Evolutionary conservation across 2,888 invertebrate species (phyloP).

Genomic region (Limnephilus auricula): DNA sequence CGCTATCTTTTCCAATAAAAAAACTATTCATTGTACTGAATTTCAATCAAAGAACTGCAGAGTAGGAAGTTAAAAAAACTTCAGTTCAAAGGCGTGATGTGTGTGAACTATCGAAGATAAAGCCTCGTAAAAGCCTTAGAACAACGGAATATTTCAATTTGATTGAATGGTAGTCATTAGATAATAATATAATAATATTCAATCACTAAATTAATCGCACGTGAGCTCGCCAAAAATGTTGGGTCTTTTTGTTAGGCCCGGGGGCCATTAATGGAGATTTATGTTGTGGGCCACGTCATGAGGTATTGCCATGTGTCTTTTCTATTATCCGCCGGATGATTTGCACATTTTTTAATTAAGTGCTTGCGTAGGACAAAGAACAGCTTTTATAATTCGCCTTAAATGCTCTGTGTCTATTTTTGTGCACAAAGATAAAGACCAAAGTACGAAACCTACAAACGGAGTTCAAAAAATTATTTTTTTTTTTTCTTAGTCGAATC

Average conservation of each 20-base stretch:
- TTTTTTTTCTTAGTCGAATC: neutral
- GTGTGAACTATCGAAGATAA: constrained; percentile 53
- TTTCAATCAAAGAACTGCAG: constrained; percentile 26
- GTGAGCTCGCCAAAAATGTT: constrained; percentile 27
- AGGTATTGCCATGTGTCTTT: constrained; percentile 4
- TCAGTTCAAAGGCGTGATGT: constrained; percentile 61
- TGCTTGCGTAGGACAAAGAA: constrained; percentile 32
- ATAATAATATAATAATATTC: constrained; percentile 34
- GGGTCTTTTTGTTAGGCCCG: constrained; percentile 27
- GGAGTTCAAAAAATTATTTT: neutral
- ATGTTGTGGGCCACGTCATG: neutral
- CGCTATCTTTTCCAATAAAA: neutral
- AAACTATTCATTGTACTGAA: constrained; percentile 29
- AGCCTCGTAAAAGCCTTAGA: constrained; percentile 22
- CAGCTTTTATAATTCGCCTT: neutral
- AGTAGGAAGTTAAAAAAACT: neutral
- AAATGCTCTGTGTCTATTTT: neutral
- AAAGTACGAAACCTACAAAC: neutral
- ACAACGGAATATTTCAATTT: constrained; percentile 36
- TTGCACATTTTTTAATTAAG: constrained; percentile 47
- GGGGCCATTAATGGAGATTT: constrained; percentile 42
- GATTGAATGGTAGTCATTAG: constrained; percentile 47
- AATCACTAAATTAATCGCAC: constrained; percentile 27
- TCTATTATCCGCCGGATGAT: constrained; percentile 21
- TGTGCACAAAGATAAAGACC: neutral